Conservation (phyloP, 2,888 invertebrate genomes). For the Leptothorax acervorum region DNA sequence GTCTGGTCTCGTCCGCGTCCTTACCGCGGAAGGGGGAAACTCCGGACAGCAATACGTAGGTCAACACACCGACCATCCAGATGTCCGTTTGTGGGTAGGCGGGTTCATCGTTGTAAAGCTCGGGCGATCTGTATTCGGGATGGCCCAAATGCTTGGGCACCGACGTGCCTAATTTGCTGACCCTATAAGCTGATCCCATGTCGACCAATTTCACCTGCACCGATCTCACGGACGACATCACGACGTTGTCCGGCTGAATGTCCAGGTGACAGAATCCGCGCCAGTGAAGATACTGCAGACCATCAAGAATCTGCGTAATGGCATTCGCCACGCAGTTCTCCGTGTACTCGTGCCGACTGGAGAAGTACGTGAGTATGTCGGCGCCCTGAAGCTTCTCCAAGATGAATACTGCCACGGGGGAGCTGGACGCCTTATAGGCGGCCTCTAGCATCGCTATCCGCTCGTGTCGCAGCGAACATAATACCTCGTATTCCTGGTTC, state of each 20-base stretch:
- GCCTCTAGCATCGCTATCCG: conserved; percentile 92
- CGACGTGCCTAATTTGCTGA: conserved; percentile 92
- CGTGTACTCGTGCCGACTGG: conserved; percentile 95
- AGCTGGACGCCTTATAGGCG: conserved; percentile 90
- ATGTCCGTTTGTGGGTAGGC: conserved; percentile 97
- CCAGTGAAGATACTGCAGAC: conserved; percentile 98
- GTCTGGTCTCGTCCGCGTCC: conserved; percentile 93
- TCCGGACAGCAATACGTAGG: conserved; percentile 97
- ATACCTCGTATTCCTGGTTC: conserved; percentile 93
- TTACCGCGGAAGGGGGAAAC: conserved; percentile 95
- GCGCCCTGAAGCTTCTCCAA: conserved; percentile 96
- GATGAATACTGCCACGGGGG: conserved; percentile 90
- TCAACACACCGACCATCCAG: conserved; percentile 97
- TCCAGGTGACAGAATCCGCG: conserved; percentile 95
- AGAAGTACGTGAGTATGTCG: conserved; percentile 95
- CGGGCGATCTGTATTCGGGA: conserved; percentile 94
- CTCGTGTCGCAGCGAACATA: conserved; percentile 94
- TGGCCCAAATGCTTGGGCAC: conserved; percentile 90
- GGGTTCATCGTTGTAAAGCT: conserved; percentile 94
- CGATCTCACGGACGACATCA: conserved; percentile 94
- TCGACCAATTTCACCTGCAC: conserved; percentile 96
- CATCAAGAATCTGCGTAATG: conserved; percentile 95
- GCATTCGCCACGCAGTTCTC: conserved; percentile 97
- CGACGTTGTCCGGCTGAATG: conserved; percentile 97
- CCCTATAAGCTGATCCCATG: conserved; percentile 94